phyloP scores from a whole-genome alignment of 2,113 vertebrate genomes.

The Bucco capensis region DNA sequence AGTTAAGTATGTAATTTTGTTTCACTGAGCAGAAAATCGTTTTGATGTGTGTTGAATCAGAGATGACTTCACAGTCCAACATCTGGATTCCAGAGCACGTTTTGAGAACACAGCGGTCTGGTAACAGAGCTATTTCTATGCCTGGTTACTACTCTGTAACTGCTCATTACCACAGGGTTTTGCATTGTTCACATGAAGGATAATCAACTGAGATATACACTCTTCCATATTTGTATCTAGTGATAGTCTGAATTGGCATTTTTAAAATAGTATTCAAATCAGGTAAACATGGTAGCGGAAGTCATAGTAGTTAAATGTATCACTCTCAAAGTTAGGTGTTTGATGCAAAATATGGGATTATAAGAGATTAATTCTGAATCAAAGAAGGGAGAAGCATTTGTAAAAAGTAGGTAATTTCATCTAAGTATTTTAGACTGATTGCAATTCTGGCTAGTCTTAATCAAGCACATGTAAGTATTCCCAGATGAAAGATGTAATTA shows the following conservation, averaged over 20 bases:
- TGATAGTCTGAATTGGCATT: neutral
- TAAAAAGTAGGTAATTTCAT: neutral
- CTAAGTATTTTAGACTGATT: neutral
- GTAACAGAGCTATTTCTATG: neutral
- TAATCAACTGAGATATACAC: neutral
- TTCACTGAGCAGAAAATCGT: neutral
- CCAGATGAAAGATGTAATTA: neutral
- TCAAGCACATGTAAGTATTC: neutral
- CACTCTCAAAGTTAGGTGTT: rapidly evolving
- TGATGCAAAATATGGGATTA: neutral
- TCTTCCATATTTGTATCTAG: rapidly evolving
- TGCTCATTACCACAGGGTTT: neutral
- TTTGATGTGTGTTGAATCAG: neutral
- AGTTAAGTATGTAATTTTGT: neutral
- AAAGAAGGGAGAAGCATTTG: neutral
- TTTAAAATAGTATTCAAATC: neutral
- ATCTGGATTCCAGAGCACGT: neutral
- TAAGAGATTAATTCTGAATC: neutral
- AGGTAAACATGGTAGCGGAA: neutral
- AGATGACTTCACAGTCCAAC: neutral
- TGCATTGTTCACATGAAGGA: neutral
- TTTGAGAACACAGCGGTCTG: neutral
- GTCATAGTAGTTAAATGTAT: rapidly evolving
- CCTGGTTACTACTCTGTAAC: neutral
- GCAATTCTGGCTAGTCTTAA: neutral